Base-by-base conservation (phyloP, 1,140 invertebrate species). In the Cydia fagiglandana region DNA sequence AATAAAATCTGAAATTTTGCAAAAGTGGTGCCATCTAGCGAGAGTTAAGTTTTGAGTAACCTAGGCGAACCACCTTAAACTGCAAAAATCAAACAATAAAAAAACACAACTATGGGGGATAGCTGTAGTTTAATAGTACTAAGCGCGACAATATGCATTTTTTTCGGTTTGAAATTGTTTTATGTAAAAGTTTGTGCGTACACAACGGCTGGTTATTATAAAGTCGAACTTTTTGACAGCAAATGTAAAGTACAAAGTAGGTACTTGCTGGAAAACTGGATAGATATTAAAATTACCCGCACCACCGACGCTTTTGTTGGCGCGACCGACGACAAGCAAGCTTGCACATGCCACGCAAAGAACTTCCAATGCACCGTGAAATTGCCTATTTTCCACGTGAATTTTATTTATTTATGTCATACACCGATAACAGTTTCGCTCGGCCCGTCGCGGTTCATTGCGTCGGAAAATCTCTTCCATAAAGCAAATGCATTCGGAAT, bases 381-480 rank as follows among this genome's bases (percentile, higher is more conserved):
- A 93, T 91, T 91, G 91, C 87, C 91, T 91, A 91, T 93, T 91
- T 91, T 91, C 91, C 91, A 88, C 86, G 84, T 90, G 89, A 70
- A 91, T 90, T 92, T 90, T 92, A 91, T 91, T 90, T 91, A 92
- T 91, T 92, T 91, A 89, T 91, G 91, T 91, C 84, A 90, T 89
- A 90, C 86, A 83, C 85, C 85, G 83, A 91, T 89, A 85, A 88
- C 83, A 88, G 86, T 88, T 82, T 79, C 81, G 85, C 86, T 86
- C 82, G 76, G 82, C 83, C 76, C 76, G 66, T 76, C 77, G 77
- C 79, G 79, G 77, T 45, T 84, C 83, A 80, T 73, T 83, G 78
- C 82, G 82, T 84, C 77, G 78, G 79, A 84, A 84, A 84, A 84
- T 80, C 77, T 77, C 50, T 80, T 70, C 68, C 34, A 30, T 74